These are phyloP conservation scores for Psix sp. DNA, from an alignment of 1,140 invertebrate species.

Conservation along the genomic window DNA sequence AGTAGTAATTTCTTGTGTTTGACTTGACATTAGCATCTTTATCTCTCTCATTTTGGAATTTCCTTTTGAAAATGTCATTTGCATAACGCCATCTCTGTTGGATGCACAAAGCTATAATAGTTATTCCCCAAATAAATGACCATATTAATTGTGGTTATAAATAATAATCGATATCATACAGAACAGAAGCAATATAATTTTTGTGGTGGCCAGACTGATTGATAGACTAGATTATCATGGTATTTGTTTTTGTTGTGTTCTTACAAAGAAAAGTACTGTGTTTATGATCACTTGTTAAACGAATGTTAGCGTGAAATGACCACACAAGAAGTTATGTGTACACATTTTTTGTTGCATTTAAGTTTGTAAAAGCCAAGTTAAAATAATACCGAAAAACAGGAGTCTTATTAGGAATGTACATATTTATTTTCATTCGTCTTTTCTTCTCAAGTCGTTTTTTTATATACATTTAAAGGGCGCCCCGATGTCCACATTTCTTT, in stretches of 20 bases:
- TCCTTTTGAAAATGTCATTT: constrained; percentile 3
- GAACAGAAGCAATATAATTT: constrained; percentile 15
- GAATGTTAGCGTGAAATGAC: constrained; percentile 10
- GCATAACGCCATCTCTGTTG: constrained; percentile 16
- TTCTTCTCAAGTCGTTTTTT: background rate
- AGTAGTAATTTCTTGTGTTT: constrained; percentile 1
- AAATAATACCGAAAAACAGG: background rate
- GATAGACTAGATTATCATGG: constrained; percentile 23
- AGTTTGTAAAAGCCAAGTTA: background rate
- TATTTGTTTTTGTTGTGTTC: constrained; percentile 4
- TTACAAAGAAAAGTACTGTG: constrained; percentile 34
- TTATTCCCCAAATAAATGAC: too few species aligned
- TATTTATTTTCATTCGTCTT: background rate
- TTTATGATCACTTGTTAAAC: constrained; percentile 8
- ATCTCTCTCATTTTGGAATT: background rate
- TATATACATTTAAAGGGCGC: too few species aligned
- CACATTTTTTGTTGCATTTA: constrained; percentile 1
- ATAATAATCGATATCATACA: too few species aligned
- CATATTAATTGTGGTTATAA: too few species aligned
- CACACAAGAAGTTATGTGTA: constrained; percentile 12
- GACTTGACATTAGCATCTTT: background rate
- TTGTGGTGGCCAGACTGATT: constrained; percentile 37
- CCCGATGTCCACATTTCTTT: too few species aligned
- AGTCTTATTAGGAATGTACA: background rate
- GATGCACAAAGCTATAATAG: too few species aligned